A percentile compares a stretch with the other conserved stretches of the same genome.
Evolutionary conservation across 2,797 vertebrate genomes (phyloP).

Genomic region (Betta splendens): DNA sequence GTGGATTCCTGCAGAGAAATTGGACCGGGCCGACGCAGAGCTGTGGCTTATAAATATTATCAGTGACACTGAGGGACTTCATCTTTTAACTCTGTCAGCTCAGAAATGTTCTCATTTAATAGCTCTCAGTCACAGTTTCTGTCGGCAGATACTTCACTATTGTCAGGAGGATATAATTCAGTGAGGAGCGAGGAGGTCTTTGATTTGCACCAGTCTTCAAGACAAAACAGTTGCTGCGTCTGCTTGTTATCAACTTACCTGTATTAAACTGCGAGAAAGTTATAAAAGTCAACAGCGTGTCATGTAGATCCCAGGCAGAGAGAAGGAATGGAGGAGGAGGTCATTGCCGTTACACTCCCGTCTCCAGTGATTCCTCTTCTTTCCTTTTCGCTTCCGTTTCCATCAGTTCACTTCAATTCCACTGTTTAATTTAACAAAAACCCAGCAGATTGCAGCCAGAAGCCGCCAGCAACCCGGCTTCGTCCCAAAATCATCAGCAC

Average conservation of each 20-base stretch:
- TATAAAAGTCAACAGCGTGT: neutral
- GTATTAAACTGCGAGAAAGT: neutral
- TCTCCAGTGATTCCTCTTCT: conserved; percentile 17
- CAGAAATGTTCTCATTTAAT: conserved; percentile 18
- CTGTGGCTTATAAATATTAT: neutral
- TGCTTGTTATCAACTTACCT: neutral
- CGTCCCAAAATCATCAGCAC: conserved; percentile 22
- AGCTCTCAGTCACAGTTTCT: neutral
- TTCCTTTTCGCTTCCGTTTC: conserved; percentile 10
- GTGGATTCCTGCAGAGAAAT: conserved; percentile 9
- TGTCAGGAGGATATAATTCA: neutral
- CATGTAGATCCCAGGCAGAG: conserved; percentile 6
- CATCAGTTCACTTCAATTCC: conserved; percentile 15
- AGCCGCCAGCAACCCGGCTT: conserved; percentile 1
- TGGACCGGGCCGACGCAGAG: neutral
- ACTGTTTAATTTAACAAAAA: conserved; percentile 55
- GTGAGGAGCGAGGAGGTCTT: neutral
- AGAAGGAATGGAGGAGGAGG: conserved; percentile 9
- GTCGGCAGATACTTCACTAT: neutral
- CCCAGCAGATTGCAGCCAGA: conserved; percentile 25
- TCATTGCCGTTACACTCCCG: conserved; percentile 45
- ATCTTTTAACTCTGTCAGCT: conserved; percentile 7
- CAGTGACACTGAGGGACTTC: conserved; percentile 1
- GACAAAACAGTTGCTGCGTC: neutral
- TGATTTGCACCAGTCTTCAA: conserved; percentile 3